Percentiles rank a stretch among this genome's conserved stretches.
Conservation (phyloP, 2,888 invertebrate genomes). For the Chrysolina haemoptera region DNA sequence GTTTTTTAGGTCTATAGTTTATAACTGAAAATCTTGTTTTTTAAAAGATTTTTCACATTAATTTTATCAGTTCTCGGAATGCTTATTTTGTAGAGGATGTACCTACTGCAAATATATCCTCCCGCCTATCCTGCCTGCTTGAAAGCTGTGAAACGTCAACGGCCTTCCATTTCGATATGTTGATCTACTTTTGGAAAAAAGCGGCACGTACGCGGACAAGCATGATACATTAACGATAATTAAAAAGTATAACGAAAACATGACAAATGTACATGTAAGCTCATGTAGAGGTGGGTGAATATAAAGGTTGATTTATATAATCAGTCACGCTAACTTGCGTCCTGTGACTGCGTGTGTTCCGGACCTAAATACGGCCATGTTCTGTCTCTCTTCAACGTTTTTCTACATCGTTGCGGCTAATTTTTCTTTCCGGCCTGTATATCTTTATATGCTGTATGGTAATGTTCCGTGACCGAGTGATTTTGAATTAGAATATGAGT, state of each 20-base stretch:
- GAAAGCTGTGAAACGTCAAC: constrained; percentile 13
- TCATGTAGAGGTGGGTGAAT: constrained; percentile 57
- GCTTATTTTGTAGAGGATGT: too few relatives aligned
- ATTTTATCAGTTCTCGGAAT: too few relatives aligned
- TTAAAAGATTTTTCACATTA: too few relatives aligned
- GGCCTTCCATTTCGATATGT: constrained; percentile 6
- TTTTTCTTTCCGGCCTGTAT: constrained; percentile 59
- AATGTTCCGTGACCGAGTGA: too few relatives aligned
- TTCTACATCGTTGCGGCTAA: constrained; percentile 63
- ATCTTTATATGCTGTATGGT: constrained; percentile 8
- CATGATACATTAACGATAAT: constrained; percentile 50
- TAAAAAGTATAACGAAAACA: constrained; percentile 53
- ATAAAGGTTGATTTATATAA: constrained; percentile 64
- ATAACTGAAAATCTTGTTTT: too few relatives aligned
- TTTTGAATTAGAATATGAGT: not conserved
- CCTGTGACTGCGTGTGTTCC: constrained; percentile 59
- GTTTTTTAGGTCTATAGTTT: too few relatives aligned
- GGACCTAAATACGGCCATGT: constrained; percentile 41
- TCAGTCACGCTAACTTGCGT: constrained; percentile 62
- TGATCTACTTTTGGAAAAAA: constrained; percentile 26
- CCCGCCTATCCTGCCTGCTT: not conserved
- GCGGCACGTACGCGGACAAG: constrained; percentile 29
- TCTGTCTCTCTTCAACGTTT: constrained; percentile 53
- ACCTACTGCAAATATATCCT: not conserved
- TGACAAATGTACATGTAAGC: constrained; percentile 53